Conservation (phyloP, 37 sponge, comb jelly and placozoan species). For the Bolinopsis microptera region DNA sequence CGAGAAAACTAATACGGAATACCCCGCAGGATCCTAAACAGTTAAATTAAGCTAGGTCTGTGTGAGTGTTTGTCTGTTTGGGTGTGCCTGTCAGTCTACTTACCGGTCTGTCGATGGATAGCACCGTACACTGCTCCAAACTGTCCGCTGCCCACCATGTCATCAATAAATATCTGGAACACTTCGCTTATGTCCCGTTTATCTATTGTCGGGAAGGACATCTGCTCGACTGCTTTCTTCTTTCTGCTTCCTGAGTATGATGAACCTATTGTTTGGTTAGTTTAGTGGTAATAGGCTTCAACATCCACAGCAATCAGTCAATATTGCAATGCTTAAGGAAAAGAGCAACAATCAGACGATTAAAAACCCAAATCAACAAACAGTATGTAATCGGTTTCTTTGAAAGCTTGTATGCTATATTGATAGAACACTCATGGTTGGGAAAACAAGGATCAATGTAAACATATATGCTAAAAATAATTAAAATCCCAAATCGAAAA, state of each 20-base stretch:
- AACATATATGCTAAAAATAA: too few species aligned
- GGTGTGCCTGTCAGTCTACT: neutral
- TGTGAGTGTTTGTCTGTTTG: neutral
- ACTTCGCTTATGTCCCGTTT: conserved; percentile 79
- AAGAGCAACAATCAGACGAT: neutral
- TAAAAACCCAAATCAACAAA: neutral
- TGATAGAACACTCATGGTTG: too few species aligned
- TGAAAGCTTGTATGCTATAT: too few species aligned
- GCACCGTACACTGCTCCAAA: conserved; percentile 98
- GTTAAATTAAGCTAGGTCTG: too few species aligned
- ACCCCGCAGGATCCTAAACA: too few species aligned
- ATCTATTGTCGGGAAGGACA: conserved; percentile 24
- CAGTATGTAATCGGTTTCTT: too few species aligned
- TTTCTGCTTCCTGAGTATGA: conserved; percentile 32
- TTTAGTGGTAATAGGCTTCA: neutral
- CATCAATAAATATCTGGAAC: conserved; percentile 91
- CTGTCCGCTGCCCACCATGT: conserved; percentile 97
- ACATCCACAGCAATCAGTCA: neutral
- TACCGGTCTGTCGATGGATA: conserved; percentile 37
- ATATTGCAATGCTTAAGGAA: neutral
- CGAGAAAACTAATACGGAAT: too few species aligned
- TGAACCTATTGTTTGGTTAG: conserved; percentile 22
- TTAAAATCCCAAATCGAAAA: too few species aligned
- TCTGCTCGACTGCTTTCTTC: neutral
- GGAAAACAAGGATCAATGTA: too few species aligned